A percentile compares a stretch with the other conserved stretches of the same genome.
Evolutionary conservation across 2,888 invertebrate species (phyloP).

Genomic region (Theodoxus fluviatilis): DNA sequence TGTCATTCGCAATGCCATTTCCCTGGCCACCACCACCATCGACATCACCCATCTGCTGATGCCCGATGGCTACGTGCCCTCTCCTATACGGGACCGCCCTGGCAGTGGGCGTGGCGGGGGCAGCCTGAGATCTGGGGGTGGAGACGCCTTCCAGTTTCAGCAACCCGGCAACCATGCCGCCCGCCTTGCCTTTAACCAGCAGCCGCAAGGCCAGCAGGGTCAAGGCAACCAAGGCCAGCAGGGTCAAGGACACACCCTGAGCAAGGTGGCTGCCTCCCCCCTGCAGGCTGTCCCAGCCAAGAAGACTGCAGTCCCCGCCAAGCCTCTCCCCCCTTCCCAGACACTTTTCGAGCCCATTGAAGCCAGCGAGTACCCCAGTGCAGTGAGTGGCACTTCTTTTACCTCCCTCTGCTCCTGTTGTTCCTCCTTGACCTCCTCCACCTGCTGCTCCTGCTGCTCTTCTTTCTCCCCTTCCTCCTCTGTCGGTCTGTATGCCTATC

Average conservation of each 20-base stretch:
- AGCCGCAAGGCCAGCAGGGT: slow-evolving; percentile 21
- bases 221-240: neutral
- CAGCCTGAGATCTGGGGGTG: neutral
- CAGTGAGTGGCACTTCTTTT: slow-evolving; percentile 37
- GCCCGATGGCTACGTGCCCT: slow-evolving; percentile 35
- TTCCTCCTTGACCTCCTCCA: too few relatives aligned
- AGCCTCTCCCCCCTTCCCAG: slow-evolving; percentile 23
- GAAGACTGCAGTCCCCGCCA: too few relatives aligned
- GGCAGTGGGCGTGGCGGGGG: too few relatives aligned
- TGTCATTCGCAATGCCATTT: slow-evolving; percentile 52
- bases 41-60: slow-evolving; percentile 42
- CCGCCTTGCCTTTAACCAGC: slow-evolving; percentile 18
- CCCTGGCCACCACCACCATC: slow-evolving; percentile 49
- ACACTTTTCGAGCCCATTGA: slow-evolving; percentile 34
- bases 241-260: neutral
- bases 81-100: slow-evolving; percentile 9
- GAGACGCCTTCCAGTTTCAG: slow-evolving; percentile 17
- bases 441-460: too few relatives aligned
- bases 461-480: too few relatives aligned
- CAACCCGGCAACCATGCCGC: slow-evolving; percentile 19
- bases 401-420: too few relatives aligned
- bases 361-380: slow-evolving; percentile 30
- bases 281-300: slow-evolving; percentile 2
- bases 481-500: too few relatives aligned
- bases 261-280: neutral